phyloP scores from a whole-genome alignment of 2,797 vertebrate genomes.

The Poecilia wingei region DNA sequence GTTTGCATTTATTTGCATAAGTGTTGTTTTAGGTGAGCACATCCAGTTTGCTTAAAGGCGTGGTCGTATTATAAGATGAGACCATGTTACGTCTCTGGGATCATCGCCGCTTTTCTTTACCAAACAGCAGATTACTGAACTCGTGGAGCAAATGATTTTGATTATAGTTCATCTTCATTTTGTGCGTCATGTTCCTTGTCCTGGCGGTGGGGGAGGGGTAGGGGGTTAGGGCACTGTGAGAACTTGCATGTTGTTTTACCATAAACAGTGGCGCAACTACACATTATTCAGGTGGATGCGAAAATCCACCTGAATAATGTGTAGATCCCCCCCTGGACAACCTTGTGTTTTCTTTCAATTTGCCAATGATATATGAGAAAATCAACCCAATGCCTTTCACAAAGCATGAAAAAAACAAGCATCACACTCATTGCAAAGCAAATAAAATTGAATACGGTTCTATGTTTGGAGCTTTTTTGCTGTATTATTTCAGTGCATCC shows the following conservation, averaged over 20 bases:
- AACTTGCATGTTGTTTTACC: constrained; percentile 19
- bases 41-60: background rate
- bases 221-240: constrained; percentile 15
- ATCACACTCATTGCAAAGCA: constrained; percentile 1
- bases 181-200: constrained; percentile 30
- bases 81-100: background rate
- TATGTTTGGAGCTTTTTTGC: constrained; percentile 4
- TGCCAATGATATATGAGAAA: background rate
- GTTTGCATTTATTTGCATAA: background rate
- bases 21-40: background rate
- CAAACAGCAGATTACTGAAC: constrained; percentile 14
- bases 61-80: background rate
- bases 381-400: background rate
- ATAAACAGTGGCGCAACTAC: background rate
- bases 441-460: background rate
- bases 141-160: constrained; percentile 47
- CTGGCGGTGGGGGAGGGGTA: constrained; percentile 20
- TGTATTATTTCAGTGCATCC: constrained; percentile 1
- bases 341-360: constrained; percentile 14
- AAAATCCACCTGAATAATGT: too few relatives aligned
- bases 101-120: constrained; percentile 4
- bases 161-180: constrained; percentile 41
- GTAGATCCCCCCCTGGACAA: constrained; percentile 20
- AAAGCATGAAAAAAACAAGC: background rate
- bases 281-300: too few relatives aligned